Evolutionary conservation across 2,888 invertebrate species (phyloP).

Genomic region (Embidobia sp.): DNA sequence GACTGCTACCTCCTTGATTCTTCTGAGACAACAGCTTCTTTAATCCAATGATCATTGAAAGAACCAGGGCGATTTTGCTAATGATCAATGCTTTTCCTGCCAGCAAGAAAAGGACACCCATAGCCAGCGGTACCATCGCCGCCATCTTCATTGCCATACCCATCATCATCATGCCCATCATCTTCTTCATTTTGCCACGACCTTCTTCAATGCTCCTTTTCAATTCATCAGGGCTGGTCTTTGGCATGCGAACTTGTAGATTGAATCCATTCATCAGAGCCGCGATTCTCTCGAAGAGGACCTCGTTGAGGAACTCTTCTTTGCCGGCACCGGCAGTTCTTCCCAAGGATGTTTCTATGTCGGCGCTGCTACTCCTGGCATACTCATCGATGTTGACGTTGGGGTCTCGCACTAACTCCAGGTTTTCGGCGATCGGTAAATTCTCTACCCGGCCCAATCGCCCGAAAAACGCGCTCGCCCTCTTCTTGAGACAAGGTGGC

Average conservation of each 20-base stretch:
- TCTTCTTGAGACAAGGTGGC: conserved; percentile 90
- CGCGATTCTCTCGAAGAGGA: conserved; percentile 88
- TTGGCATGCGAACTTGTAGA: conserved; percentile 89
- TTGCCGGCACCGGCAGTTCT: conserved; percentile 85
- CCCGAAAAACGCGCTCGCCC: conserved; percentile 90
- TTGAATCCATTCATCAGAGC: conserved; percentile 89
- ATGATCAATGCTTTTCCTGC: conserved; percentile 94
- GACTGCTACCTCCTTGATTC: conserved; percentile 81
- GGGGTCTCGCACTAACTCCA: conserved; percentile 85
- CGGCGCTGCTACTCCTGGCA: conserved; percentile 55
- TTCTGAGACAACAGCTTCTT: conserved; percentile 90
- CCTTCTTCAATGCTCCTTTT: conserved; percentile 90
- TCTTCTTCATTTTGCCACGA: conserved; percentile 93
- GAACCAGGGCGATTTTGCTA: conserved; percentile 89
- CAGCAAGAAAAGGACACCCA: conserved; percentile 90
- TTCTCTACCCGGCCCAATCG: conserved; percentile 88
- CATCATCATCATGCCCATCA: conserved; percentile 96
- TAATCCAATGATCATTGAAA: conserved; percentile 90
- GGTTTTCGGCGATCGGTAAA: conserved; percentile 85
- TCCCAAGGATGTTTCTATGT: conserved; percentile 87
- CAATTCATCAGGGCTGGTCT: conserved; percentile 86
- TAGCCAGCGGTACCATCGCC: conserved; percentile 90
- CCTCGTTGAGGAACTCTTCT: conserved; percentile 86
- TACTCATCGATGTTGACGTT: conserved; percentile 81
- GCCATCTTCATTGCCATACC: conserved; percentile 92